Evolutionary conservation across 2,888 invertebrate genomes (phyloP).

Genomic region (Pristionchus entomophagus): DNA sequence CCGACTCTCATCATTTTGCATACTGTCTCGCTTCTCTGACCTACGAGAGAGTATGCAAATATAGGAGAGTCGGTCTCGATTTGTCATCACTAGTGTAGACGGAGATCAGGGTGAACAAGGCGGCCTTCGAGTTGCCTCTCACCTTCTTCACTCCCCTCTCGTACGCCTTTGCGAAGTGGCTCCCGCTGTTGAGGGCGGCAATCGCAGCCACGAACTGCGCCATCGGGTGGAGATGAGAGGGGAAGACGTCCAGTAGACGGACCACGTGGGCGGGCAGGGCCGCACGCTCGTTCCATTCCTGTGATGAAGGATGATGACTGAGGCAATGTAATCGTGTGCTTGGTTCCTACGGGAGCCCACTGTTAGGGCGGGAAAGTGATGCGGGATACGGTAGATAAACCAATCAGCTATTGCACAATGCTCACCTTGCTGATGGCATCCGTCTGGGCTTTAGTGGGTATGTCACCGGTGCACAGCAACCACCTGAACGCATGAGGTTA

Average conservation of each 20-base stretch:
- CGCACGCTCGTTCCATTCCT: slow-evolving; percentile 78
- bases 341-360: too few relatives aligned
- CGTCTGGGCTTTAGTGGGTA: slow-evolving; percentile 87
- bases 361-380: too few relatives aligned
- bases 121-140: too few relatives aligned
- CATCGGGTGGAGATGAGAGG: slow-evolving; percentile 93
- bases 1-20: too few relatives aligned
- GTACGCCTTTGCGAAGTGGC: slow-evolving; percentile 92
- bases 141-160: slow-evolving; percentile 84
- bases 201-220: slow-evolving; percentile 90
- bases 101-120: too few relatives aligned
- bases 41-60: too few relatives aligned
- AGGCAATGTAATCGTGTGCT: too few relatives aligned
- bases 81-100: too few relatives aligned
- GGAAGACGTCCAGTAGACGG: slow-evolving; percentile 92
- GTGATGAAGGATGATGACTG: too few relatives aligned
- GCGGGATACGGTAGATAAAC: not conserved
- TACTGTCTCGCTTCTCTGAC: too few relatives aligned
- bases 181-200: slow-evolving; percentile 92
- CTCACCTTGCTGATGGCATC: slow-evolving; percentile 40
- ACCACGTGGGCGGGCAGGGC: slow-evolving; percentile 93
- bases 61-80: too few relatives aligned
- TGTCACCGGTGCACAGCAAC: slow-evolving; percentile 90
- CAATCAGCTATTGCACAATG: not conserved
- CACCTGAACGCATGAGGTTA: too few relatives aligned